These are phyloP conservation scores for Oryzias dopingdopingensis DNA, from an alignment of 2,797 vertebrate genomes.

Conservation along the genomic window DNA sequence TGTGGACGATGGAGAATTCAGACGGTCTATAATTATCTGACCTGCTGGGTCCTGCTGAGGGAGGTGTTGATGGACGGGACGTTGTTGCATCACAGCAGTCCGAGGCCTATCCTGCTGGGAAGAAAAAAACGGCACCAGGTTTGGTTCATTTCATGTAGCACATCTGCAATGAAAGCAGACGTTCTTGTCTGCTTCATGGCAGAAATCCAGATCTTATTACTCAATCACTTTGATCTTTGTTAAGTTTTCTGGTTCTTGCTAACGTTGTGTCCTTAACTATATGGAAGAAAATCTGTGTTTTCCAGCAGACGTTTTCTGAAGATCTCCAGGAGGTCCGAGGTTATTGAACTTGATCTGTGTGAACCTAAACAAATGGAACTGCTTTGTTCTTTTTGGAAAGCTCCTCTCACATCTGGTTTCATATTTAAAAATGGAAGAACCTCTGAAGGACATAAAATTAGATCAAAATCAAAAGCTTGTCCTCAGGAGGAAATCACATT, in stretches of 20 bases:
- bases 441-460: background rate
- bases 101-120: constrained; percentile 21
- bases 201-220: no score
- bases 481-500: no score
- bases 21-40: constrained; percentile 30
- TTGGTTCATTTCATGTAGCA: constrained; percentile 2
- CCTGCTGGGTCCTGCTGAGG: constrained; percentile 39
- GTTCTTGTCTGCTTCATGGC: no score
- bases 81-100: constrained; percentile 26
- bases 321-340: constrained; percentile 15
- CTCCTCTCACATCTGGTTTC: background rate
- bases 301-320: background rate
- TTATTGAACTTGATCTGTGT: constrained; percentile 9
- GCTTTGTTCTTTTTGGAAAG: background rate
- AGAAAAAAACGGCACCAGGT: background rate
- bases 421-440: background rate
- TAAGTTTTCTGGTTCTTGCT: no score
- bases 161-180: background rate
- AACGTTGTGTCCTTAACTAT: background rate
- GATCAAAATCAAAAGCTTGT: no score
- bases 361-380: constrained; percentile 34
- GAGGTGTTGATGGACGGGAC: constrained; percentile 53
- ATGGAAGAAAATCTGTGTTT: background rate
- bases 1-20: constrained; percentile 40
- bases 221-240: no score